Base-by-base conservation (phyloP, 2,797 vertebrate genomes). In the Rachycentron canadum region DNA sequence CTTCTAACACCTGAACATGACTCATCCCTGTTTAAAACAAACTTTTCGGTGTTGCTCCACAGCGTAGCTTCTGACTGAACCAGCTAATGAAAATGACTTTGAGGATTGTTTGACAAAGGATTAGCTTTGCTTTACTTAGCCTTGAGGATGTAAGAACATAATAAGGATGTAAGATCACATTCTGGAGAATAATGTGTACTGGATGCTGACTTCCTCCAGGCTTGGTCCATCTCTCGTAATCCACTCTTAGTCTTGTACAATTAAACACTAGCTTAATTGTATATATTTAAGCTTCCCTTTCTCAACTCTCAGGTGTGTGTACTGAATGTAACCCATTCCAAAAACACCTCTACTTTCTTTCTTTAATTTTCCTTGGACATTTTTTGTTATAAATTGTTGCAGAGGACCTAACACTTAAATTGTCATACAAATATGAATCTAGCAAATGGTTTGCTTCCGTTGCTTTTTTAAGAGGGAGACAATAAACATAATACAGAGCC, bases 101-200 rank as follows among this genome's bases (percentile, higher is more conserved):
- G 0, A 50, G 34, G 55, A 30, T 8, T 80, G 71, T 82, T 83
- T 91, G 76, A 66, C 12, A 8, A 52, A 67, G 59, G 60, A 68
- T 76, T 57, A 55, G n/a, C 25, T 62, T 68, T 47, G 25, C n/a
- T 71, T 16, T 73, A 2, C 5, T 72, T 21, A 17, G 7, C 26
- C n/a, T 40, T 5, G 6, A 85, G 77, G 68, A 78, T 76, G 64
- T 75, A 34, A 57, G 3, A 4, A 30, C 30, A 84, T 45, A 71
- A 80, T 26, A 43, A 68, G 61, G 75, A 78, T 83, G 50, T 68
- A 50, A 67, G 26, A 10, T 52, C 32, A 66, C 32, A 55, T 34
- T 28, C 28, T 16, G 38, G 7, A 34, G 7, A n/a, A 52, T n/a
- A 47, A 1, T 59, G 5, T 21, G 21, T 11, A 69, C 41, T 55